Evolutionary conservation across 1,140 invertebrate species (phyloP).

Genomic region (Ganaspis sp.): DNA sequence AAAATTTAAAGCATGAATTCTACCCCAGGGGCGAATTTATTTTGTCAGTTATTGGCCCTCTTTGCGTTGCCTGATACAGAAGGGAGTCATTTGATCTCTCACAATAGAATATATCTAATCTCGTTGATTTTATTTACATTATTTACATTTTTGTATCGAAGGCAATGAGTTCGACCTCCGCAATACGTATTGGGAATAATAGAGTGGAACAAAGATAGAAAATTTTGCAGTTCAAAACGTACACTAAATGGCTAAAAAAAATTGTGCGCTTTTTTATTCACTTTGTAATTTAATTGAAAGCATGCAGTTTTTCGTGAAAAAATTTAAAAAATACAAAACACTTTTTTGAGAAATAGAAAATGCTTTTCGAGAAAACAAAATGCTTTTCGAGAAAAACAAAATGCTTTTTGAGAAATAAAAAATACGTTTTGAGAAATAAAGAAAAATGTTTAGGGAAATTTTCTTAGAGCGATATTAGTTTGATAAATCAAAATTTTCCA

Average conservation of each 20-base stretch:
- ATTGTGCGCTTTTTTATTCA: not conserved
- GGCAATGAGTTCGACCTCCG: constrained; percentile 7
- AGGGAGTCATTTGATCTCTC: constrained; percentile 20
- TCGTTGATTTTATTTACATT: constrained; percentile 26
- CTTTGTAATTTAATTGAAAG: not conserved
- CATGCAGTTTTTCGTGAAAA: not conserved
- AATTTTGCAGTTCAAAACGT: not conserved
- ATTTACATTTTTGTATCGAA: constrained; percentile 23
- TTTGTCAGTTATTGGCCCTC: constrained; percentile 8
- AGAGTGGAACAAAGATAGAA: not conserved
- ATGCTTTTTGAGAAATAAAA: not conserved
- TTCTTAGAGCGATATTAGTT: not conserved
- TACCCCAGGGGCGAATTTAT: not conserved
- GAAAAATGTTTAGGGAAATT: too few species aligned
- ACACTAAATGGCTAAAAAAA: not conserved
- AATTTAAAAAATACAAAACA: too few species aligned
- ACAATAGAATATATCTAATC: constrained; percentile 31
- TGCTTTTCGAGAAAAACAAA: too few species aligned
- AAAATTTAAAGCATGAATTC: not conserved
- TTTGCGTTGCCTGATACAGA: not conserved
- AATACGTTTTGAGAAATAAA: too few species aligned
- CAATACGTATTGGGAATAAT: constrained; percentile 9
- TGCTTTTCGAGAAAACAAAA: not conserved
- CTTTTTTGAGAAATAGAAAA: too few species aligned
- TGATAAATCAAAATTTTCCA: not conserved